Evolutionary conservation across 1,140 invertebrate genomes (phyloP).

Genomic region (Coelopa frigida): DNA sequence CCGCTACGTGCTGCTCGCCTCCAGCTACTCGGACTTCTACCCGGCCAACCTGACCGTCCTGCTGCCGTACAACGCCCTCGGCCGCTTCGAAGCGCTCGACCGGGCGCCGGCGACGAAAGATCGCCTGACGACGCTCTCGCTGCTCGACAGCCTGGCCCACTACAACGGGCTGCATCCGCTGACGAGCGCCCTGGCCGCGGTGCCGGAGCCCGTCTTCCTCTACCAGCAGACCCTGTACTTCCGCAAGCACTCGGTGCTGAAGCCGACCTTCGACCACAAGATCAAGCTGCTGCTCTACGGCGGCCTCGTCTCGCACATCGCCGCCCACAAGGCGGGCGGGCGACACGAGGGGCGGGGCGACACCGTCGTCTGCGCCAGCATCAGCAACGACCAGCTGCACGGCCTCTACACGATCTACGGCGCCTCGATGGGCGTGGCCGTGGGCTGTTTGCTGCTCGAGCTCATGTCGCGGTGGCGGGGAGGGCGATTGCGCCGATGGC

Average conservation of each 20-base stretch:
- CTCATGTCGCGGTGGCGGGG: too few relatives aligned
- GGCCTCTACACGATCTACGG: too few relatives aligned
- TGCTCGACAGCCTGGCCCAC: conserved; percentile 5
- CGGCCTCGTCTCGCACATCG: conserved; percentile 12
- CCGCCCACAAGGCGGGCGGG: background rate
- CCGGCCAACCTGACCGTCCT: conserved; percentile 8
- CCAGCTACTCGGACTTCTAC: conserved; percentile 1
- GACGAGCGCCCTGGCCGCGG: background rate
- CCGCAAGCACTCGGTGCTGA: conserved; percentile 7
- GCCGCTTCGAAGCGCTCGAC: background rate
- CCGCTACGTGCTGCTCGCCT: background rate
- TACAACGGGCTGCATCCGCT: conserved; percentile 10
- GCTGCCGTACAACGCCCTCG: background rate
- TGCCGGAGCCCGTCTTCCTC: conserved; percentile 6
- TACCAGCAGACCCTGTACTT: conserved; percentile 11
- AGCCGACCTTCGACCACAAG: conserved; percentile 4
- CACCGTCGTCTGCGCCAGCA: background rate
- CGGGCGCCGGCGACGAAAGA: too few relatives aligned
- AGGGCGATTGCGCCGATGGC: too few relatives aligned
- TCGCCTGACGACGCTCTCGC: background rate
- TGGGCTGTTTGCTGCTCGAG: too few relatives aligned
- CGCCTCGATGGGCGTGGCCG: too few relatives aligned
- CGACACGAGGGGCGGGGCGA: background rate
- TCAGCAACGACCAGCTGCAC: conserved; percentile 5
- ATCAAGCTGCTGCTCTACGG: background rate